Percentiles rank a stretch among this genome's conserved stretches.
Evolutionary conservation across 2,113 vertebrate genomes (phyloP).

Genomic region (Chloroceryle aenea): DNA sequence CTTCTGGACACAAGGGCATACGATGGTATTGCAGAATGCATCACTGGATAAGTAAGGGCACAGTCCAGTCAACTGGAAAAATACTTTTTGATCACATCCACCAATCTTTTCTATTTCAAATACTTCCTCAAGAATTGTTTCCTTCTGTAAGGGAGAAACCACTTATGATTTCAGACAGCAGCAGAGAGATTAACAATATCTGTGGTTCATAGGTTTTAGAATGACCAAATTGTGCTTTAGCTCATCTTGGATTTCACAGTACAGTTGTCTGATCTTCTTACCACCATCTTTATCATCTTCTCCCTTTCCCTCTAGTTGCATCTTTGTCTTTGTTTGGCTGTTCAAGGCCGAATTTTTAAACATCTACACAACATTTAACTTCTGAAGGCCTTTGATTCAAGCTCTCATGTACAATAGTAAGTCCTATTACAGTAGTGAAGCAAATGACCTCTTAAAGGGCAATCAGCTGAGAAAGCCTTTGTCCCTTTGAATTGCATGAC

Average conservation of each 20-base stretch:
- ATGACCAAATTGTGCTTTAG: background rate
- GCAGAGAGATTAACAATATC: background rate
- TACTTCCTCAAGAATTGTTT: background rate
- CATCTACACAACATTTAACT: background rate
- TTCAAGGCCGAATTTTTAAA: background rate
- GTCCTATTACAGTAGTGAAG: background rate
- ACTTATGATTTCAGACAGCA: background rate
- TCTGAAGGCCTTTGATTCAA: background rate
- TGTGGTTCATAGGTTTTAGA: conserved; percentile 5
- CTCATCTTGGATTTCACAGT: background rate
- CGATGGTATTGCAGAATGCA: background rate
- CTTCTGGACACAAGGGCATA: background rate
- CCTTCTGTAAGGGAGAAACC: background rate
- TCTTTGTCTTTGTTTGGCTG: background rate
- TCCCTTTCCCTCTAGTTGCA: background rate
- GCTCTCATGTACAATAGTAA: background rate
- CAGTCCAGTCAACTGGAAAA: conserved; percentile 21
- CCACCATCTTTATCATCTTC: background rate
- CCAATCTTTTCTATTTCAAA: background rate
- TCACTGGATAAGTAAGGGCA: background rate
- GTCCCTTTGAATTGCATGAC: background rate
- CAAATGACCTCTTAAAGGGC: background rate
- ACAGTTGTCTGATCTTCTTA: background rate
- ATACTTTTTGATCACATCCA: background rate
- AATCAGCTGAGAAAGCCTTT: background rate